A percentile compares a stretch with the other conserved stretches of the same genome.
Evolutionary conservation across 1,140 invertebrate genomes (phyloP).

Genomic region (Xylocopa sonorina): DNA sequence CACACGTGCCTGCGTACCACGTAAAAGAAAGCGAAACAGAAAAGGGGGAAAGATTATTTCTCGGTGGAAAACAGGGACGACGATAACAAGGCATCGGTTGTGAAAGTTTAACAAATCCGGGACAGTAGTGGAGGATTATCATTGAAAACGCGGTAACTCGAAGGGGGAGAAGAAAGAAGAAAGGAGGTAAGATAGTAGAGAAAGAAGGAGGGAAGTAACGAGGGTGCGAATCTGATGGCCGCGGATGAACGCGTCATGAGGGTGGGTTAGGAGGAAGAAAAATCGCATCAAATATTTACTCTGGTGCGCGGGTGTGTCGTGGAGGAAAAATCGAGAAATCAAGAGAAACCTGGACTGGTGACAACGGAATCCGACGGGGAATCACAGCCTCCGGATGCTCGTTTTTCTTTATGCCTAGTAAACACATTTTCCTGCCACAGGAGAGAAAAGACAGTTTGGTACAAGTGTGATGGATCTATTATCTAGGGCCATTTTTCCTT

Average conservation of each 20-base stretch:
- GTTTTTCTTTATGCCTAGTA: neutral
- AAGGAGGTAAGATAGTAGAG: neutral
- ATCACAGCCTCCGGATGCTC: constrained; percentile 11
- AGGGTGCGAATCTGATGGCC: constrained; percentile 43
- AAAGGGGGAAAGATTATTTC: neutral
- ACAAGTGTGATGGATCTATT: constrained; percentile 11
- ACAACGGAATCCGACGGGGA: constrained; percentile 50
- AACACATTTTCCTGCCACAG: neutral
- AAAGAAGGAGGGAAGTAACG: constrained; percentile 11
- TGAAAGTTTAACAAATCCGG: constrained; percentile 21
- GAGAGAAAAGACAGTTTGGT: neutral
- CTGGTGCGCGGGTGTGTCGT: constrained; percentile 41
- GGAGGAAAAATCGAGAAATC: constrained; percentile 61
- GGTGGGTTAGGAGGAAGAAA: constrained; percentile 48
- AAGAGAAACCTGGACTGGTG: constrained; percentile 53
- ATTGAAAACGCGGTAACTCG: constrained; percentile 55
- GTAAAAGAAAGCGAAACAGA: neutral
- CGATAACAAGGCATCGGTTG: no score
- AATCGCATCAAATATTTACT: constrained; percentile 68
- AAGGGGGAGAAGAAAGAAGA: constrained; percentile 18
- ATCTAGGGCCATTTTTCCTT: neutral
- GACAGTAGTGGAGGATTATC: constrained; percentile 20
- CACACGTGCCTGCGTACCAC: neutral
- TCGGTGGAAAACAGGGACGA: no score
- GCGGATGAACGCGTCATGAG: constrained; percentile 29